These are phyloP conservation scores for Baryphthengus martii DNA, from an alignment of 2,113 vertebrate species.

Conservation along the genomic window DNA sequence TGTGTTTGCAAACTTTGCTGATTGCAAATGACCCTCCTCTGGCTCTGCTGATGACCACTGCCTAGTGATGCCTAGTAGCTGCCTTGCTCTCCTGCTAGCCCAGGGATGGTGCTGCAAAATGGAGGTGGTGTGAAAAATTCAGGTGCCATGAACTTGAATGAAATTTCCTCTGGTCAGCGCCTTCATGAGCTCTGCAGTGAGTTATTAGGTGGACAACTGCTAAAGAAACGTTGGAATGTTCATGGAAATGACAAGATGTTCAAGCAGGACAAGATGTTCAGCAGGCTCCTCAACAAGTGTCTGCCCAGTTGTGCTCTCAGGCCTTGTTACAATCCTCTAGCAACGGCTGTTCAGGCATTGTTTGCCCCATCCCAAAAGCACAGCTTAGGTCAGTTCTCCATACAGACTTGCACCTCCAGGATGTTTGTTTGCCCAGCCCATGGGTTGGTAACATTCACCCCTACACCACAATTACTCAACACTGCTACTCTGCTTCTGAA, in stretches of 20 bases:
- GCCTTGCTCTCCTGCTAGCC: background rate
- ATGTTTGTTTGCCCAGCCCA: background rate
- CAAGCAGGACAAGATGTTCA: too few relatives aligned
- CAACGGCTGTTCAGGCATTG: background rate
- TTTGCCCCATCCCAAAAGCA: background rate
- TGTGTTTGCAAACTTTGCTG: background rate
- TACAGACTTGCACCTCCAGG: background rate
- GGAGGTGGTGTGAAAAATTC: background rate
- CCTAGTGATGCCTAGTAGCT: background rate
- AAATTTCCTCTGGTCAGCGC: background rate
- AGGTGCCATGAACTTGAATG: background rate
- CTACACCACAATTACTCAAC: background rate
- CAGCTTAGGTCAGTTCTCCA: background rate
- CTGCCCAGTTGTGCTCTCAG: background rate
- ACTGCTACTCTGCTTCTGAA: background rate
- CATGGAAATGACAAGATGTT: accelerated
- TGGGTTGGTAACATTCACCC: too few relatives aligned
- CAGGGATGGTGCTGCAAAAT: background rate
- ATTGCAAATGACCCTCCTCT: background rate
- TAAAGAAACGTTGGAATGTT: background rate
- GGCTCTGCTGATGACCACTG: background rate
- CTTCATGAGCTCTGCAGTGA: accelerated
- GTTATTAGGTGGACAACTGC: background rate
- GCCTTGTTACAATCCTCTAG: accelerated
- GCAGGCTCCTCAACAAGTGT: background rate